phyloP scores from a whole-genome alignment of 2,113 vertebrate species.

The Meles meles region DNA sequence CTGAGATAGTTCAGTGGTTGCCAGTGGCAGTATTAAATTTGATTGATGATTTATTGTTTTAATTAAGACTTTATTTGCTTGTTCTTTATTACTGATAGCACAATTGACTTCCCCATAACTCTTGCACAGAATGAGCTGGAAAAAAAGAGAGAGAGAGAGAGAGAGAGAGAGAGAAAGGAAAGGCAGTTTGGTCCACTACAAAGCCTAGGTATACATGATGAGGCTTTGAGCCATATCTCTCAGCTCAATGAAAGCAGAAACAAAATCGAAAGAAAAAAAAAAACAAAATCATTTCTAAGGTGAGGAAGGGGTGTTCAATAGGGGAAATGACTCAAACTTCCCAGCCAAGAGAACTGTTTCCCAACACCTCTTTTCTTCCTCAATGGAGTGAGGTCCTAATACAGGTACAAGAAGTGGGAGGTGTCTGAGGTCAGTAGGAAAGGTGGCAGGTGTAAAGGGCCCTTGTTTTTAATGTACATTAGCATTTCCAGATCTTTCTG shows the following conservation, averaged over 20 bases:
- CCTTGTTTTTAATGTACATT: background rate
- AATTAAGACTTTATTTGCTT: constrained; percentile 53
- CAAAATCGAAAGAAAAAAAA: background rate
- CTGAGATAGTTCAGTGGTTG: background rate
- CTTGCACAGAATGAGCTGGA: background rate
- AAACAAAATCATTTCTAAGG: background rate
- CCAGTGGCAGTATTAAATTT: constrained; percentile 29
- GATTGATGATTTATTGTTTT: constrained; percentile 67
- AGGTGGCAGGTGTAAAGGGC: background rate
- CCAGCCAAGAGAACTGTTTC: background rate
- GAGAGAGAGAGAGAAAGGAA: background rate
- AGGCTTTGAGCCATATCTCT: background rate
- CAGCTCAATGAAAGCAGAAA: background rate
- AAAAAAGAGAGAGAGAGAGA: background rate
- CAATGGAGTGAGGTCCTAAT: background rate
- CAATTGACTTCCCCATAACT: constrained; percentile 37
- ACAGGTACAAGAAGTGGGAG: background rate
- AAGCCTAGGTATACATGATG: background rate
- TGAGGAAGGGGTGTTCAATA: background rate
- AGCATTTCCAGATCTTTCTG: background rate
- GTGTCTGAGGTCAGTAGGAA: background rate
- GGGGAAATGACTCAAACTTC: background rate
- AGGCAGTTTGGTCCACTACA: background rate
- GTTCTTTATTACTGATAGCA: constrained; percentile 38
- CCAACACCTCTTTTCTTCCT: background rate